Conservation (phyloP, 2,888 invertebrate species). For the Blastobasis lacticolella region DNA sequence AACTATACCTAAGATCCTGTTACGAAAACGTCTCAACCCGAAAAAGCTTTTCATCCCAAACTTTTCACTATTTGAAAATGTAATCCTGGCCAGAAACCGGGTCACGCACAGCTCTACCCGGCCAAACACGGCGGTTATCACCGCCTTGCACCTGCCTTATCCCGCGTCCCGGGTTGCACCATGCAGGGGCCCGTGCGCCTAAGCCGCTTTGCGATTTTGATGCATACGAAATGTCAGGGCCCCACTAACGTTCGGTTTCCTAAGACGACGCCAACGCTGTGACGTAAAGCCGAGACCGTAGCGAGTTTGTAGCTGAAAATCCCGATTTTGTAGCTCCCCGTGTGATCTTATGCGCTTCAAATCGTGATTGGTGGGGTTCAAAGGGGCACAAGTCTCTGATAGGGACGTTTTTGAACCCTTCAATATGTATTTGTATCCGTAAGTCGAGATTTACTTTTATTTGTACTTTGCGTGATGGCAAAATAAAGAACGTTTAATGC, state of each 20-base stretch:
- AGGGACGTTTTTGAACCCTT: background rate
- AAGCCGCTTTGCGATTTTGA: constrained; percentile 56
- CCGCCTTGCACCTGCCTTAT: constrained; percentile 55
- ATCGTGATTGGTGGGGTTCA: background rate
- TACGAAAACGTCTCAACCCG: too few species aligned
- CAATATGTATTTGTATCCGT: too few species aligned
- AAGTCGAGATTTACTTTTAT: too few species aligned
- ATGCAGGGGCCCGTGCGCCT: constrained; percentile 16
- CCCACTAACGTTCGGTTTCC: constrained; percentile 3
- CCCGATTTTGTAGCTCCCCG: too few species aligned
- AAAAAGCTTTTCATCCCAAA: too few species aligned
- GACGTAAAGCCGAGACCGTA: background rate
- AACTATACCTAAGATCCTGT: too few species aligned
- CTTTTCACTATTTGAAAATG: too few species aligned
- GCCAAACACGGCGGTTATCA: constrained; percentile 56
- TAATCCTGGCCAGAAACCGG: background rate
- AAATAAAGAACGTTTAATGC: too few species aligned
- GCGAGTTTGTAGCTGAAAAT: too few species aligned
- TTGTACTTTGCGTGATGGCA: too few species aligned
- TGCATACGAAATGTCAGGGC: constrained; percentile 31
- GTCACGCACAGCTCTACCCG: constrained; percentile 20
- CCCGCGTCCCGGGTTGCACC: constrained; percentile 16
- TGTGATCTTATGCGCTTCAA: too few species aligned
- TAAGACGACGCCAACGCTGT: background rate
- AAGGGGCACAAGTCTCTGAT: background rate